Conservation (phyloP, 2,113 vertebrate genomes). For the Vulpes ferrilata region DNA sequence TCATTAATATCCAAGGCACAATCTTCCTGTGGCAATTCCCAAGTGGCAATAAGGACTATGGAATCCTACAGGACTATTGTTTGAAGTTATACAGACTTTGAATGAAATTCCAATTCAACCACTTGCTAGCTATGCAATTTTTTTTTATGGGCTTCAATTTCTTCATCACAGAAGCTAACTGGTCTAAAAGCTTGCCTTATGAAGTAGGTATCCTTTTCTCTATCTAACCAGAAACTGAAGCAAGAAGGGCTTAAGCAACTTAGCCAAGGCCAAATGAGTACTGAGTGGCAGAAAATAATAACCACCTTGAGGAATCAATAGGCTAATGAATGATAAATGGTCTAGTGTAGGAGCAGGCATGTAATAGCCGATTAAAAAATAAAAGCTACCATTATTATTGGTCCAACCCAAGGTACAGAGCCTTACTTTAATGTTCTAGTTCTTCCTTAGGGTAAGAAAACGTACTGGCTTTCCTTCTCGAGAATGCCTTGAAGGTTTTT, state of each 20-base stretch:
- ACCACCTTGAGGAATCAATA: neutral
- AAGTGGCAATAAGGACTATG: neutral
- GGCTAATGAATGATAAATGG: neutral
- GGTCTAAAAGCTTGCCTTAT: neutral
- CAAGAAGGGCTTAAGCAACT: neutral
- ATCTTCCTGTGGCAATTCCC: neutral
- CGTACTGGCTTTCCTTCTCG: neutral
- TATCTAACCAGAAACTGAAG: constrained; percentile 34
- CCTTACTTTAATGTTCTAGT: neutral
- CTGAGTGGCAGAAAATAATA: neutral
- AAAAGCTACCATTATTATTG: neutral
- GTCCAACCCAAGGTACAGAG: neutral
- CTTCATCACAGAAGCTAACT: neutral
- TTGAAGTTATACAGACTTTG: neutral
- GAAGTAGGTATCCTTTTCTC: neutral
- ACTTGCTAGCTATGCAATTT: neutral
- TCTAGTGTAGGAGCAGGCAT: neutral
- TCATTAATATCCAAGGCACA: neutral
- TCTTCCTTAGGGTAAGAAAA: constrained; percentile 26
- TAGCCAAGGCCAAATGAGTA: neutral
- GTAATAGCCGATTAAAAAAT: neutral
- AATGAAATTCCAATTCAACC: neutral
- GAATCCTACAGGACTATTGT: neutral
- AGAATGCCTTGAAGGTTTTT: neutral
- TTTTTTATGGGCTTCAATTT: neutral